Base-by-base conservation (phyloP, 2,113 vertebrate species). In the Bujurquina vittata region DNA sequence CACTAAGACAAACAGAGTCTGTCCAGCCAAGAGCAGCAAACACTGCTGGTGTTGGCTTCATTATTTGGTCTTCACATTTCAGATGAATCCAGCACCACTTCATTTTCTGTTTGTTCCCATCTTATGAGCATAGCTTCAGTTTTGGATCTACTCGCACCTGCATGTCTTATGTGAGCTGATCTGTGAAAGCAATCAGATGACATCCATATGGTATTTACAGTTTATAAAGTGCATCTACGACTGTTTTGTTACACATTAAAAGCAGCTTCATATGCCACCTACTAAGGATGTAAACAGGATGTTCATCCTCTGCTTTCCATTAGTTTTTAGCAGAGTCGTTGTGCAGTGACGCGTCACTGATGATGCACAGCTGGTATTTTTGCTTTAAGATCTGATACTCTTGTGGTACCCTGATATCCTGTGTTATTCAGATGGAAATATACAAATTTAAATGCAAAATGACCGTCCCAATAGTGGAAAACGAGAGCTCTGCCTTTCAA, bases 21-120 rank as follows among this genome's bases (percentile, higher is more conserved):
- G 90, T 95, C 77, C 94, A 95, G 96, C 97, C 97, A 97, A 97
- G 96, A 96, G 96, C 94, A 94, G 95, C 95, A 97, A 96, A 96
- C 96, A 96, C 91, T 65, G 2, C 88, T 62, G 77, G 91, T 91
- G 87, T 94, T 80, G 77, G 94, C 95, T 93, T 95, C 93, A 92
- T 94, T 95, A 92, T 94, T 92, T 93, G 87, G 86, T 85, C 89
- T 84, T 92, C 90, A 79, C 85, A 90, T 94, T 92, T 94, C 83
- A 78, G 86, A 84, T 12, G 74, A 81, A 84, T 91, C 69, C 78
- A 33, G 76, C 85, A 57, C 84, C 88, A 78, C 89, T 90, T 92
- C 84, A 86, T 79, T 87, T 73, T 85, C 80, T 89, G 80, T 84
- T 84, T 90, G 84, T 69, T 75, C 65, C 87, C 59, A 9, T 88